phyloP scores from a whole-genome alignment of 2,113 vertebrate species.

The Pachyramphus minor region DNA sequence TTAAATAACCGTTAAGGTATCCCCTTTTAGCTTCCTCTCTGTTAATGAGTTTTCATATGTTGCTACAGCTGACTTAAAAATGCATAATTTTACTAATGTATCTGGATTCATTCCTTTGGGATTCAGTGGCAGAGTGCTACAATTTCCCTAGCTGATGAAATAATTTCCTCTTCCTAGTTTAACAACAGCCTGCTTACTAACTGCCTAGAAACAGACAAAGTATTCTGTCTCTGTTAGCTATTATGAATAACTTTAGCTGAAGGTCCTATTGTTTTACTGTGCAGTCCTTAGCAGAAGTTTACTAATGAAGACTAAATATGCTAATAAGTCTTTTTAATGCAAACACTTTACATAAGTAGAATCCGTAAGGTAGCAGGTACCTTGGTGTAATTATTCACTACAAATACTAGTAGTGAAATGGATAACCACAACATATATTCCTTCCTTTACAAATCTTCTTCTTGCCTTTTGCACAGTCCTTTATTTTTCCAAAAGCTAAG shows the following conservation, averaged over 20 bases:
- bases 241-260: neutral
- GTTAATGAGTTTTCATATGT: neutral
- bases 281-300: neutral
- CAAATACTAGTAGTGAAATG: neutral
- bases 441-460: neutral
- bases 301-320: neutral
- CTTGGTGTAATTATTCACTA: neutral
- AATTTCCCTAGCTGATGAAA: neutral
- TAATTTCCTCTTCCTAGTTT: conserved; percentile 6
- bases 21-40: neutral
- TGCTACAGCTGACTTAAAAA: neutral
- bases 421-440: neutral
- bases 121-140: neutral
- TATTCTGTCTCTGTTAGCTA: neutral
- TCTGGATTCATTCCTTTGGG: neutral
- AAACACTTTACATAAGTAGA: neutral
- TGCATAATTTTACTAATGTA: neutral
- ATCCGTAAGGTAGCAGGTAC: neutral
- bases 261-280: neutral
- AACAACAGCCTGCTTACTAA: neutral
- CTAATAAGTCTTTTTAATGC: neutral
- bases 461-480: neutral
- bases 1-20: neutral
- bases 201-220: neutral
- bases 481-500: neutral